phyloP scores from a whole-genome alignment of 1,140 invertebrate genomes.

The Diprion similis region DNA sequence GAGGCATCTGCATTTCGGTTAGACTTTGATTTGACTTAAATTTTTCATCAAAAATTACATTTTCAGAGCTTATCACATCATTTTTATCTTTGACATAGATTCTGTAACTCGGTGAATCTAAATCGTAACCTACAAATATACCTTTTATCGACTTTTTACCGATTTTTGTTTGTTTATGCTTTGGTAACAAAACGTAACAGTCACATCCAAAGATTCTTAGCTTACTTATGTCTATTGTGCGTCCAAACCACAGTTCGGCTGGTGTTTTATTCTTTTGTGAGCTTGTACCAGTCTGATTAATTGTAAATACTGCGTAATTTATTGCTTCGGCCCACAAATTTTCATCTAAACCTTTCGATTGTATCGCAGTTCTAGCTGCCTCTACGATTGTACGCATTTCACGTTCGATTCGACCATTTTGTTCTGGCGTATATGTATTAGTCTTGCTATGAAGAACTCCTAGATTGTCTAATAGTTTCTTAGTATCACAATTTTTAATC shows the following conservation, averaged over 20 bases:
- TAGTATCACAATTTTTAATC: slow-evolving; percentile 32
- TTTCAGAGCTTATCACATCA: slow-evolving; percentile 10
- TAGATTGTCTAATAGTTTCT: slow-evolving; percentile 27
- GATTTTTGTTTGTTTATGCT: slow-evolving; percentile 30
- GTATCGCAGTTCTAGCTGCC: slow-evolving; percentile 36
- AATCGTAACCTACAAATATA: slow-evolving; percentile 38
- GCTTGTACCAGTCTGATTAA: slow-evolving; percentile 36
- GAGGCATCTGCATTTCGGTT: not conserved
- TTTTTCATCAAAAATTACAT: slow-evolving; percentile 30
- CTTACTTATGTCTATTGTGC: slow-evolving; percentile 21
- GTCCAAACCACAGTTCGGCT: slow-evolving; percentile 33
- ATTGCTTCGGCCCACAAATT: slow-evolving; percentile 36
- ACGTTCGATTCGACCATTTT: slow-evolving; percentile 52
- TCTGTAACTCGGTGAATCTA: slow-evolving; percentile 27
- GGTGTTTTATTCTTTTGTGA: slow-evolving; percentile 25
- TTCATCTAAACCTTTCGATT: slow-evolving; percentile 27
- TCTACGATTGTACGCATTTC: slow-evolving; percentile 52
- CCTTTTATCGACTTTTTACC: slow-evolving; percentile 33
- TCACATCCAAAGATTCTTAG: slow-evolving; percentile 33
- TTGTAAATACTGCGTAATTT: slow-evolving; percentile 31
- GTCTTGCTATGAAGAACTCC: slow-evolving; percentile 37
- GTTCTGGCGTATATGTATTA: slow-evolving; percentile 46
- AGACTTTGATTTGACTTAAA: not conserved
- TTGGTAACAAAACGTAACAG: slow-evolving; percentile 31
- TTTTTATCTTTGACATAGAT: slow-evolving; percentile 20